Evolutionary conservation across 2,113 vertebrate genomes (phyloP).

Genomic region (Asarcornis scutulata): DNA sequence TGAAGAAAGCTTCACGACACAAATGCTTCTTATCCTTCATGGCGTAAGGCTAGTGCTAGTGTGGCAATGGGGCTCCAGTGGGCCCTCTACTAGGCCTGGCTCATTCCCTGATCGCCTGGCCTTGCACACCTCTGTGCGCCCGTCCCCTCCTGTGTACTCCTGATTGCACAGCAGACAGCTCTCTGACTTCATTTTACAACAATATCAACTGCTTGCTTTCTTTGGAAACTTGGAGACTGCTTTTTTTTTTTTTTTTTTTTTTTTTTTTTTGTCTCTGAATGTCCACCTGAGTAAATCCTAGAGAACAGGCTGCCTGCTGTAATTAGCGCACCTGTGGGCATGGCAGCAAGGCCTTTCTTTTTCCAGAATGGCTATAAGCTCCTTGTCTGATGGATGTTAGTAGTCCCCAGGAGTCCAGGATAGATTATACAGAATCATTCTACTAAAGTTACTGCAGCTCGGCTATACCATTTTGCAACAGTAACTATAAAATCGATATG

Average conservation of each 20-base stretch:
- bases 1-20: background rate
- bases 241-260: background rate
- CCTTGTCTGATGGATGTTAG: background rate
- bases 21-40: no score
- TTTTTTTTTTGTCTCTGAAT: background rate
- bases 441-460: background rate
- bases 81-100: background rate
- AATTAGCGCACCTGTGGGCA: background rate
- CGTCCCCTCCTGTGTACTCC: background rate
- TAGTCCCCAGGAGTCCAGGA: background rate
- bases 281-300: background rate
- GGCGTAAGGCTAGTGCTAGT: background rate
- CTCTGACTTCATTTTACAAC: background rate
- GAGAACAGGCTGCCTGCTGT: background rate
- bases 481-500: background rate
- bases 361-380: background rate
- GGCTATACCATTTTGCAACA: background rate
- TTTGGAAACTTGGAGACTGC: background rate
- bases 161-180: background rate
- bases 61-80: accelerated
- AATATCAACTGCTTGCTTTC: background rate
- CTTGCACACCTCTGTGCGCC: accelerated
- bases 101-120: background rate
- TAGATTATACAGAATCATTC: background rate
- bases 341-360: background rate